Evolutionary conservation across 1,140 invertebrate species (phyloP).

Genomic region (Amyelois transitella): DNA sequence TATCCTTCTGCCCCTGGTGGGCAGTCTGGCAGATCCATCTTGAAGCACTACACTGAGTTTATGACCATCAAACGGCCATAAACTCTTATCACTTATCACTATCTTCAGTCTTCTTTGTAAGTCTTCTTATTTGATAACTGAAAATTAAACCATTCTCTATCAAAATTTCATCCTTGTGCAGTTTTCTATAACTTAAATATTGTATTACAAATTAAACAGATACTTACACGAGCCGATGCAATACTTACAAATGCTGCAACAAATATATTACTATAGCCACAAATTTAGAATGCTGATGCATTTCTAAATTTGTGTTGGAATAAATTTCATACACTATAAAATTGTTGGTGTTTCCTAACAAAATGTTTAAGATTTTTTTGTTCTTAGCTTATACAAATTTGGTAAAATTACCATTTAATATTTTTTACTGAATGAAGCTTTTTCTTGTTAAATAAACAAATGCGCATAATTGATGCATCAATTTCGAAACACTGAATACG

Average conservation of each 20-base stretch:
- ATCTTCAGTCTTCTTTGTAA: constrained; percentile 24
- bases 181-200: constrained; percentile 10
- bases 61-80: constrained; percentile 56
- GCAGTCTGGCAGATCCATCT: constrained; percentile 66
- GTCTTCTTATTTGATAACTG: constrained; percentile 32
- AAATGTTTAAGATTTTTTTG: no score
- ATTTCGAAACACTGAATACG: no score
- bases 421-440: no score
- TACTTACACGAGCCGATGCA: constrained; percentile 13
- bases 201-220: constrained; percentile 18
- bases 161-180: constrained; percentile 7
- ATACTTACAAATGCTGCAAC: background rate
- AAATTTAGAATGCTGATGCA: background rate
- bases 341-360: no score
- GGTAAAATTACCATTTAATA: no score
- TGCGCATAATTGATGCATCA: no score
- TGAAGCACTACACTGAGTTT: constrained; percentile 66
- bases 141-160: constrained; percentile 29
- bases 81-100: constrained; percentile 32
- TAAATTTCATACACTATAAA: background rate
- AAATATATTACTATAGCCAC: background rate
- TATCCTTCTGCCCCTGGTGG: constrained; percentile 66
- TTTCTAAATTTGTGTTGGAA: background rate
- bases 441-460: no score
- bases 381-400: no score